Percentiles rank a stretch among this genome's conserved stretches.
These are phyloP conservation scores for Parotocinclus haroldoi DNA, from an alignment of 2,797 vertebrate genomes.

Conservation along the genomic window DNA sequence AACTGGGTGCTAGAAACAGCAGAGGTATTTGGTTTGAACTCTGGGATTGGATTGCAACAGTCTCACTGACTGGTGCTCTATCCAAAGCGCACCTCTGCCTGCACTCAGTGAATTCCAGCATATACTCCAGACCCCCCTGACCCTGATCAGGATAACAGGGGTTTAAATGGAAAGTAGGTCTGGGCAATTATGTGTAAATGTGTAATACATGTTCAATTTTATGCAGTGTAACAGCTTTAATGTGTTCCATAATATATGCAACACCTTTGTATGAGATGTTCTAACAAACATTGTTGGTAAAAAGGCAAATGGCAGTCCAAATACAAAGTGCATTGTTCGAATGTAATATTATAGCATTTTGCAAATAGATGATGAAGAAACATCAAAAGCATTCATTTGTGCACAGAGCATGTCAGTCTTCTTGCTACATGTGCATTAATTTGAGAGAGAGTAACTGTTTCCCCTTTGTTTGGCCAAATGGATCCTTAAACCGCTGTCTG, in stretches of 20 bases:
- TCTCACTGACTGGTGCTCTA: no score
- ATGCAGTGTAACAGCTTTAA: neutral
- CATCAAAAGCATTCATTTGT: no score
- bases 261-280: slow-evolving; percentile 27
- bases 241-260: slow-evolving; percentile 4
- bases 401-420: no score
- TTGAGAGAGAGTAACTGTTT: slow-evolving; percentile 5
- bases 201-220: neutral
- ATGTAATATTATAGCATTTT: slow-evolving; percentile 13
- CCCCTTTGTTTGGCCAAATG: slow-evolving; percentile 41
- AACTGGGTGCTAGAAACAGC: no score
- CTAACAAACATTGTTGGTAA: slow-evolving; percentile 28
- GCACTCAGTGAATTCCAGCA: no score
- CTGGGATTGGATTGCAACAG: no score
- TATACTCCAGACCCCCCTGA: no score
- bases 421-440: no score
- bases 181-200: neutral
- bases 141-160: no score
- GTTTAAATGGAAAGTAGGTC: no score
- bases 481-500: slow-evolving; percentile 49
- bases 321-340: slow-evolving; percentile 20
- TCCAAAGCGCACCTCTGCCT: no score
- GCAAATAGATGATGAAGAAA: slow-evolving; percentile 54
- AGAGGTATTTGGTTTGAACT: no score
- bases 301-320: slow-evolving; percentile 34